These are phyloP conservation scores for Mimumesa dahlbomi DNA, from an alignment of 2,888 invertebrate genomes.

Conservation along the genomic window DNA sequence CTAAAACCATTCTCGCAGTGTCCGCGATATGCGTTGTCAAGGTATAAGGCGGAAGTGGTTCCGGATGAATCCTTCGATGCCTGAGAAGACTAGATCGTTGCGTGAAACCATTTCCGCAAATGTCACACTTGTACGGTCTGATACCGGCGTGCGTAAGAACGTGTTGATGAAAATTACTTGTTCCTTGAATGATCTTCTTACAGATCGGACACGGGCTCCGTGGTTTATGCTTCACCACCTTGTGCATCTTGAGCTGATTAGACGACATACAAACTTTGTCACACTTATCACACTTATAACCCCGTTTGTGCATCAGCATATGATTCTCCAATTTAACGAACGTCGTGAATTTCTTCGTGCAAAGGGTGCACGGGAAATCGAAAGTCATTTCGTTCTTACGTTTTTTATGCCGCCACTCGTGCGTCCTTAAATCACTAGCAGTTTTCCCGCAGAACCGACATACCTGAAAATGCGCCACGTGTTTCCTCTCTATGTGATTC, in stretches of 20 bases:
- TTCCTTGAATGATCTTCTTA: slow-evolving; percentile 58
- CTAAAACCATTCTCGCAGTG: slow-evolving; percentile 27
- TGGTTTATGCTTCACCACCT: slow-evolving; percentile 54
- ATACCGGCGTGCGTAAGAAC: slow-evolving; percentile 69
- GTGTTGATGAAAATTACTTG: slow-evolving; percentile 69
- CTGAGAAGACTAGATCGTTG: slow-evolving; percentile 67
- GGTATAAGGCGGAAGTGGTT: slow-evolving; percentile 55
- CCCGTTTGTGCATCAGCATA: slow-evolving; percentile 53
- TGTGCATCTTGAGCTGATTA: slow-evolving; percentile 58
- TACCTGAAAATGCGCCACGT: no score
- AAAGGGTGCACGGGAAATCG: slow-evolving; percentile 52
- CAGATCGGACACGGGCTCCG: slow-evolving; percentile 62
- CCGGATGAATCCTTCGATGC: slow-evolving; percentile 69
- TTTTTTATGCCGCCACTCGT: slow-evolving; percentile 61
- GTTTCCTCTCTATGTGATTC: slow-evolving; percentile 56
- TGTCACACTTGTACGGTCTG: slow-evolving; percentile 71
- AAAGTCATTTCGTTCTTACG: slow-evolving; percentile 12
- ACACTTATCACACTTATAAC: slow-evolving; percentile 48
- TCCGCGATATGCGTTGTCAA: slow-evolving; percentile 13
- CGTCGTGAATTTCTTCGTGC: slow-evolving; percentile 52
- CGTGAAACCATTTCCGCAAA: slow-evolving; percentile 68
- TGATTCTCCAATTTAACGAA: slow-evolving; percentile 58
- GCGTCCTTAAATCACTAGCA: slow-evolving; percentile 53
- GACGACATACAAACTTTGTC: neutral
- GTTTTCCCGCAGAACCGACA: slow-evolving; percentile 63